Evolutionary conservation across 2,888 invertebrate genomes (phyloP).

Genomic region (Athrips mouffetella): DNA sequence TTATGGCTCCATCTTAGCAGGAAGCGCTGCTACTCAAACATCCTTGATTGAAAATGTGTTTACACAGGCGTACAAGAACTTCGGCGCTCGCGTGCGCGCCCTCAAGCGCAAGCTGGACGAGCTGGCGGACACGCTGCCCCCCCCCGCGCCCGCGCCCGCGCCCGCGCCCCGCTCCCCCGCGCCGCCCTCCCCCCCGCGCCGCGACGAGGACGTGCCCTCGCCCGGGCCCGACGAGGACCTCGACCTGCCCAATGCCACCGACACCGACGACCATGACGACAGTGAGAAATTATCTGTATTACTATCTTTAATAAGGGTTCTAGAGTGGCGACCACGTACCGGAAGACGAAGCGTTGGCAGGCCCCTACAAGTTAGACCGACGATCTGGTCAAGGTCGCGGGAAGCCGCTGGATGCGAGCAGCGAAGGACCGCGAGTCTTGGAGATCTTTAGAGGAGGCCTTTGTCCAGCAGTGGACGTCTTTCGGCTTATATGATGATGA

Average conservation of each 20-base stretch:
- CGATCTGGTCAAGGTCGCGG: too few relatives aligned
- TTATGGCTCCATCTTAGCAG: too few relatives aligned
- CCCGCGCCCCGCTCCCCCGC: conserved; percentile 83
- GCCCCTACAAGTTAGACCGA: too few relatives aligned
- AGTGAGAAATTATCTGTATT: conserved; percentile 31
- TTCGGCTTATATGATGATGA: too few relatives aligned
- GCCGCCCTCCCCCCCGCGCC: conserved; percentile 80
- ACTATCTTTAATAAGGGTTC: background rate
- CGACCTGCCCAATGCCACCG: conserved; percentile 81
- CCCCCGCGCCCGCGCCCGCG: conserved; percentile 60
- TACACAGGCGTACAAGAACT: conserved; percentile 96
- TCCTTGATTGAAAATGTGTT: too few relatives aligned
- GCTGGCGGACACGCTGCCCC: conserved; percentile 82
- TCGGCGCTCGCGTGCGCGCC: conserved; percentile 91
- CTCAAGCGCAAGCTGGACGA: conserved; percentile 93
- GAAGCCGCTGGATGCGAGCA: too few relatives aligned
- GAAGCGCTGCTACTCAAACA: too few relatives aligned
- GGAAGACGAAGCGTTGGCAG: too few relatives aligned
- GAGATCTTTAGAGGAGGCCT: too few relatives aligned
- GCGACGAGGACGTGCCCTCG: conserved; percentile 83
- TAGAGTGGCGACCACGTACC: too few relatives aligned
- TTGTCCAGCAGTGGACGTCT: too few relatives aligned
- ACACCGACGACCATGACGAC: conserved; percentile 44
- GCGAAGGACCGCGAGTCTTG: too few relatives aligned
- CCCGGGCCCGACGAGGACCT: conserved; percentile 90